A percentile compares a stretch with the other conserved stretches of the same genome.
Conservation (phyloP, 2,888 invertebrate species). For the Graphium colonna region DNA sequence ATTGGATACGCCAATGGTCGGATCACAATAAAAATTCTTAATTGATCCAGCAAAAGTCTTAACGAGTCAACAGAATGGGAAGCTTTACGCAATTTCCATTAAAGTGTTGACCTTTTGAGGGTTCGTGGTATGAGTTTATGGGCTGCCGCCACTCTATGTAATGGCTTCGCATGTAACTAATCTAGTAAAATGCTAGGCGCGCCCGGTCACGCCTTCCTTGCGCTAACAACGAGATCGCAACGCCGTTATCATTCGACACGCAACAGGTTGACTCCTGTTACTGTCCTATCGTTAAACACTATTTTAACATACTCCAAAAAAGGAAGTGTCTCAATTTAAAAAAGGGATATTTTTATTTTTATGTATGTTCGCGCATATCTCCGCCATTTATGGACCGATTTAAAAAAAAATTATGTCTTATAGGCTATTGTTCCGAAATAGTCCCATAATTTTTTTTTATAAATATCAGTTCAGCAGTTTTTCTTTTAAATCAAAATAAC, state of each 20-base stretch:
- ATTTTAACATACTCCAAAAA: no score
- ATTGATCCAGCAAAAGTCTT: not conserved
- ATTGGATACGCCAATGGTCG: no score
- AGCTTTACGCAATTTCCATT: constrained; percentile 7
- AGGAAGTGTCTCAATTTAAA: no score
- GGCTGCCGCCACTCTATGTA: constrained; percentile 3
- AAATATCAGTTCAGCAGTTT: no score
- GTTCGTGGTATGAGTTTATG: constrained; percentile 8
- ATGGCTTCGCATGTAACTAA: constrained; percentile 20
- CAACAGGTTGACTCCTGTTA: constrained; percentile 18
- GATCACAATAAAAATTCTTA: not conserved
- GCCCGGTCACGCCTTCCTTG: constrained; percentile 23
- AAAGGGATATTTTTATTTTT: no score
- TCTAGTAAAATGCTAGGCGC: constrained; percentile 23
- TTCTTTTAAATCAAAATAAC: no score
- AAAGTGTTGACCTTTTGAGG: constrained; percentile 14
- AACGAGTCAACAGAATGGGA: not conserved
- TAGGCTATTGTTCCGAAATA: not conserved
- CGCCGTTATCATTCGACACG: constrained; percentile 16
- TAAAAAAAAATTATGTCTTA: no score
- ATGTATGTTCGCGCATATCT: no score
- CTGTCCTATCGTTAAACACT: no score
- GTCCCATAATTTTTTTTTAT: no score
- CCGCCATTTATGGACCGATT: no score
- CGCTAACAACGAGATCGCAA: constrained; percentile 14